Base-by-base conservation (phyloP, 2,113 vertebrate genomes). In the Martes martes region DNA sequence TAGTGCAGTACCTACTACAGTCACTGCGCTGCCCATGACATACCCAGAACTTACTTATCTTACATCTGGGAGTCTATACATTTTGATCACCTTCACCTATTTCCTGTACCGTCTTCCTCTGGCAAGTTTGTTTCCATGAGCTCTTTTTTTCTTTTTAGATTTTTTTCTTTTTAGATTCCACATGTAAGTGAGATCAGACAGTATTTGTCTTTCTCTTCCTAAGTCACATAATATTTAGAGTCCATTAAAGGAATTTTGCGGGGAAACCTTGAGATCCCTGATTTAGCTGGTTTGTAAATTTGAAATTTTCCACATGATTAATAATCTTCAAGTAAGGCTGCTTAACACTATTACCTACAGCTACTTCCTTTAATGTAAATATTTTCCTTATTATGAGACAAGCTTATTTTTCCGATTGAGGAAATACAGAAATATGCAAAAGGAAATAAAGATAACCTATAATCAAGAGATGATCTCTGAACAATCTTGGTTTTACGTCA, bases 281-380 rank as follows among this genome's bases (percentile, higher is more conserved):
- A 93, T 87, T 93, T 91, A 88, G 74, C 24, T 59, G 74, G 39
- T 45, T 88, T 93, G 71, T 73, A 79, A 81, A 92, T 86, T 69
- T 76, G 24, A 7, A 47, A 78, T 90, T 82, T 82, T 93, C 90
- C 59, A 93, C 3, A 87, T 18, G 21, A 69, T 18, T 67, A 21
- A 50, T 92, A 61, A 18, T 78, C 28, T 86, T 76, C 89, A 96
- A 84, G 28, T 83, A 76, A 81, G 39, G n/a, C 11, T 92, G 15
- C 23, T 69, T 86, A 92, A 71, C 65, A 86, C 82, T 65, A 79
- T 3, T 7, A 7, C 15, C 18, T 39, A 61, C 1, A 42, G 33
- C 6, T 63, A 59, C 82, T 45, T 89, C 80, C 26, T 88, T 71
- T 96, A 79, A 59, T 36, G 90, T 80, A 85, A 92, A 92, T 18